Conservation (phyloP, 2,113 vertebrate genomes). For the Sapajus apella region DNA sequence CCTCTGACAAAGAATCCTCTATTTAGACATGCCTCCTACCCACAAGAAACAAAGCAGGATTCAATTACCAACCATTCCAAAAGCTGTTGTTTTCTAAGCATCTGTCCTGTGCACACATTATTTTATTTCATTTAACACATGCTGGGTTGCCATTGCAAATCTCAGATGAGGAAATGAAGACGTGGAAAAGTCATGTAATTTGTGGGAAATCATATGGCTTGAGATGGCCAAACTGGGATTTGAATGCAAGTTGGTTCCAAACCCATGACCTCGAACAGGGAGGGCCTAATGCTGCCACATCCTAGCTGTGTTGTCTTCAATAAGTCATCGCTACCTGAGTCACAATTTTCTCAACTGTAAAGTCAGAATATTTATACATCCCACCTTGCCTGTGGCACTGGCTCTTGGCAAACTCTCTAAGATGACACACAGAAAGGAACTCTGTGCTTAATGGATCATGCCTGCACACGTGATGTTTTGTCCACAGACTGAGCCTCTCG, state of each 20-base stretch:
- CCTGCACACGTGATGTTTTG: not conserved
- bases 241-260: not conserved
- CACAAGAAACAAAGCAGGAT: constrained; percentile 21
- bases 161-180: not conserved
- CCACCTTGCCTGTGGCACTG: not conserved
- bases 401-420: not conserved
- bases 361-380: not conserved
- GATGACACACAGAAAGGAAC: not conserved
- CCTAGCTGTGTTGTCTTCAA: not conserved
- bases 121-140: not conserved
- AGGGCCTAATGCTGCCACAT: too few relatives aligned
- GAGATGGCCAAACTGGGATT: not conserved
- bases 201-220: too few relatives aligned
- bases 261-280: not conserved
- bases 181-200: not conserved
- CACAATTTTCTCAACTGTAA: not conserved
- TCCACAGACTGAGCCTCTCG: not conserved
- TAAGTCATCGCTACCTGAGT: not conserved
- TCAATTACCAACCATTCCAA: not conserved
- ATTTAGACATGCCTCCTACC: not conserved
- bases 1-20: not conserved
- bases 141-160: not conserved
- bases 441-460: not conserved
- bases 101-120: not conserved
- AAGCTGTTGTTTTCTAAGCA: not conserved